These are phyloP conservation scores for Hypomesus transpacificus DNA, from an alignment of 2,113 vertebrate species.

Conservation along the genomic window DNA sequence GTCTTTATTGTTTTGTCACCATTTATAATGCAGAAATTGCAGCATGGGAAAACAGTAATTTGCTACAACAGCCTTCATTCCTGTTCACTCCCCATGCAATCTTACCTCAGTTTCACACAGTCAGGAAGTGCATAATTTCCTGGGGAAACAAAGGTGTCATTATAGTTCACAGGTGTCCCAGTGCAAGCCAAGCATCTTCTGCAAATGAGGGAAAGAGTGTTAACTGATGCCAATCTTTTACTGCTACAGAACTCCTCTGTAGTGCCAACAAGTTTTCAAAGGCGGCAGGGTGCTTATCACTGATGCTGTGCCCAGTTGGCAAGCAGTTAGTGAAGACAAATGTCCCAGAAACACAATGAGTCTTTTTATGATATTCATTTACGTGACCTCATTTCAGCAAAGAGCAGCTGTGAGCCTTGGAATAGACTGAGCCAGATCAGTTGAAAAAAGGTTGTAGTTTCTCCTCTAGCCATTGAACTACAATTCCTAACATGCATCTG, in stretches of 20 bases:
- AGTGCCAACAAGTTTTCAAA: slow-evolving; percentile 47
- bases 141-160: slow-evolving; percentile 62
- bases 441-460: slow-evolving; percentile 26
- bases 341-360: slow-evolving; percentile 57
- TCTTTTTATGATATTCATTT: slow-evolving; percentile 46
- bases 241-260: slow-evolving; percentile 52
- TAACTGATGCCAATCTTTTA: slow-evolving; percentile 49
- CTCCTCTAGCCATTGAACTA: slow-evolving; percentile 26
- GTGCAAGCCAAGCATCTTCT: slow-evolving; percentile 45
- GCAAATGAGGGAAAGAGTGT: slow-evolving; percentile 33
- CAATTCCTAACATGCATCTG: slow-evolving; percentile 45
- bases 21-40: not conserved
- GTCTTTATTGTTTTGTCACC: not conserved
- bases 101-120: slow-evolving; percentile 42
- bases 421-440: not conserved
- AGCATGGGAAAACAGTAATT: slow-evolving; percentile 1
- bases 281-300: slow-evolving; percentile 51
- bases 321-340: slow-evolving; percentile 45
- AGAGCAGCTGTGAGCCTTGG: slow-evolving; percentile 51
- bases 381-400: slow-evolving; percentile 49
- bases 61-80: slow-evolving; percentile 30
- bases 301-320: slow-evolving; percentile 61
- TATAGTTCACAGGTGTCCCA: slow-evolving; percentile 67
- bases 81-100: slow-evolving; percentile 38
- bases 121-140: slow-evolving; percentile 65